Percentiles rank a stretch among this genome's conserved stretches.
phyloP scores from a whole-genome alignment of 2,888 invertebrate species.

The Phyllotreta cruciferae region DNA sequence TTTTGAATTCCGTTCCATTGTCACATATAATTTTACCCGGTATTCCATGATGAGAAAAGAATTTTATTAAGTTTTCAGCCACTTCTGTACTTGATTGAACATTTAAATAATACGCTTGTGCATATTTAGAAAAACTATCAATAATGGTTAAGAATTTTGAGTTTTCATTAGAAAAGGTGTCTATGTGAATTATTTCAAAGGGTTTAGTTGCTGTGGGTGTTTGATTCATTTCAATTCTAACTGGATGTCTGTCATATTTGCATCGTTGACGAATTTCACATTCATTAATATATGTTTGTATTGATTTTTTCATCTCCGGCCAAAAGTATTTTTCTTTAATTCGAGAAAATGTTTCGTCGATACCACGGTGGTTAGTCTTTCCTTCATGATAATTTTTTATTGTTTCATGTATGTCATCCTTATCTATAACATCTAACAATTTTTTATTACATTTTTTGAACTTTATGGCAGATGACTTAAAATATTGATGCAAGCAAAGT shows the following conservation, averaged over 20 bases:
- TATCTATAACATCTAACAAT: slow-evolving; percentile 3
- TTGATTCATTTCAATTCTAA: slow-evolving; percentile 24
- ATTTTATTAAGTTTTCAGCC: slow-evolving; percentile 9
- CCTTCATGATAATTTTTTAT: slow-evolving; percentile 1
- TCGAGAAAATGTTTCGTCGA: slow-evolving; percentile 20
- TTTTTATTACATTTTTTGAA: background rate
- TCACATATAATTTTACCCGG: slow-evolving; percentile 14
- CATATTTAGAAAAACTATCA: slow-evolving; percentile 20
- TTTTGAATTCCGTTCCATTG: slow-evolving; percentile 20
- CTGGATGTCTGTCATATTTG: slow-evolving; percentile 41
- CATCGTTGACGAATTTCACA: slow-evolving; percentile 35
- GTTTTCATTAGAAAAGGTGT: slow-evolving; percentile 8
- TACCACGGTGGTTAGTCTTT: background rate
- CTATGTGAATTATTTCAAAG: slow-evolving; percentile 19
- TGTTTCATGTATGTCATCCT: background rate
- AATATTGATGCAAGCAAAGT: slow-evolving; percentile 1
- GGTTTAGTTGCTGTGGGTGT: slow-evolving; percentile 12
- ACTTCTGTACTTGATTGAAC: background rate
- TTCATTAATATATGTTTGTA: slow-evolving; percentile 35
- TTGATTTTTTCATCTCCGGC: slow-evolving; percentile 36
- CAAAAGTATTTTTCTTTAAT: slow-evolving; percentile 36
- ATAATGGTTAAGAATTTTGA: slow-evolving; percentile 12
- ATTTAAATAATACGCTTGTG: slow-evolving; percentile 15
- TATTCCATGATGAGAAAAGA: slow-evolving; percentile 2
- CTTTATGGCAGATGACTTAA: background rate